Evolutionary conservation across 2,113 vertebrate genomes (phyloP).

Genomic region (Cervus canadensis): DNA sequence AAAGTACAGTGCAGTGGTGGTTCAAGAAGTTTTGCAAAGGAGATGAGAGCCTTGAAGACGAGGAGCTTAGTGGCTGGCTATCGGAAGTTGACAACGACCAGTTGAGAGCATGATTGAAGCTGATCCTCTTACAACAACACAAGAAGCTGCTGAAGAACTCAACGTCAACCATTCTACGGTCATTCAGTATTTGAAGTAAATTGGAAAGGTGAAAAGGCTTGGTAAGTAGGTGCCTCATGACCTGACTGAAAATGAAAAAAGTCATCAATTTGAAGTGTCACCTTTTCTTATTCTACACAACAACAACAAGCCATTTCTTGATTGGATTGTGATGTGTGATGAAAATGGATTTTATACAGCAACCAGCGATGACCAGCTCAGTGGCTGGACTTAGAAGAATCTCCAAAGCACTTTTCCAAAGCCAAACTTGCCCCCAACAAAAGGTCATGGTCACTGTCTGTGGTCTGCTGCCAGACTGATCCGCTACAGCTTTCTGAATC

Average conservation of each 20-base stretch:
- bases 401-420: not conserved
- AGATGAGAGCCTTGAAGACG: not conserved
- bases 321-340: not conserved
- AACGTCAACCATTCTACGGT: not conserved
- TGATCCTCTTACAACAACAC: not conserved
- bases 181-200: not conserved
- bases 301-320: not conserved
- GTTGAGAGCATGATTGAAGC: not conserved
- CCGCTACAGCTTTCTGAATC: not conserved
- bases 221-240: not conserved
- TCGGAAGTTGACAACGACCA: not conserved
- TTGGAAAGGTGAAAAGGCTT: not conserved
- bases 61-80: not conserved
- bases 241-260: not conserved
- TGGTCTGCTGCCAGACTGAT: not conserved
- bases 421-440: not conserved
- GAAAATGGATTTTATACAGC: not conserved
- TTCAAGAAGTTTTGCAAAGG: not conserved
- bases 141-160: not conserved
- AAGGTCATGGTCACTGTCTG: not conserved
- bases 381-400: not conserved
- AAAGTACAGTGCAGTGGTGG: not conserved
- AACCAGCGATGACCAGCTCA: not conserved
- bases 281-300: not conserved
- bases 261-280: not conserved